Conservation (phyloP, 1,140 invertebrate genomes). For the Aphidius ervi region DNA sequence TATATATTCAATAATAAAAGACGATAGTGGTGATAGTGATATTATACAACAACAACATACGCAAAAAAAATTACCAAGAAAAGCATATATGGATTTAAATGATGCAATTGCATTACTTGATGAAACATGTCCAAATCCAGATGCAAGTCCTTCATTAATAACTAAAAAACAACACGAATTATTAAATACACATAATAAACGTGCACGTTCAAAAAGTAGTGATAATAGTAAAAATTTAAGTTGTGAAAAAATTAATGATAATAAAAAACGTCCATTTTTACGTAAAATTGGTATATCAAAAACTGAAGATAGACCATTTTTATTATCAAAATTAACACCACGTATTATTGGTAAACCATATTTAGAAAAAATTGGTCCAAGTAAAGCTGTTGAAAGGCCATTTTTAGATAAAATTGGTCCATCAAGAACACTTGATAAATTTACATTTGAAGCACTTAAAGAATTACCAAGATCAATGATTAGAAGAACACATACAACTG, state of each 20-base stretch:
- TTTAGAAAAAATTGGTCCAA: constrained; percentile 46
- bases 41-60: neutral
- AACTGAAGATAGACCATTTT: constrained; percentile 46
- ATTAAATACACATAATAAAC: constrained; percentile 39
- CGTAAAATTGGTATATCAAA: constrained; percentile 49
- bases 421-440: constrained; percentile 46
- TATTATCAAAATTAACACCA: constrained; percentile 38
- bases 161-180: constrained; percentile 45
- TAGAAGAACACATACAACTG: constrained; percentile 16
- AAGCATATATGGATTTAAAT: constrained; percentile 47
- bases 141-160: constrained; percentile 42
- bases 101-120: constrained; percentile 48
- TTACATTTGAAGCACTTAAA: constrained; percentile 35
- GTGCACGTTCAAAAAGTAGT: constrained; percentile 48
- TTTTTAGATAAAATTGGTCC: constrained; percentile 47
- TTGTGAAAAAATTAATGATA: constrained; percentile 42
- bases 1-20: constrained; percentile 38
- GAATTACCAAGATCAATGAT: constrained; percentile 24
- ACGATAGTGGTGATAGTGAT: constrained; percentile 44
- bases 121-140: constrained; percentile 48
- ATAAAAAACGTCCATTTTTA: constrained; percentile 44
- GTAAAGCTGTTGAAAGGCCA: constrained; percentile 43
- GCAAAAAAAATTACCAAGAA: constrained; percentile 22
- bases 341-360: constrained; percentile 49
- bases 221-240: constrained; percentile 49